These are phyloP conservation scores for Epinotia ramella DNA, from an alignment of 2,888 invertebrate species.

Conservation along the genomic window DNA sequence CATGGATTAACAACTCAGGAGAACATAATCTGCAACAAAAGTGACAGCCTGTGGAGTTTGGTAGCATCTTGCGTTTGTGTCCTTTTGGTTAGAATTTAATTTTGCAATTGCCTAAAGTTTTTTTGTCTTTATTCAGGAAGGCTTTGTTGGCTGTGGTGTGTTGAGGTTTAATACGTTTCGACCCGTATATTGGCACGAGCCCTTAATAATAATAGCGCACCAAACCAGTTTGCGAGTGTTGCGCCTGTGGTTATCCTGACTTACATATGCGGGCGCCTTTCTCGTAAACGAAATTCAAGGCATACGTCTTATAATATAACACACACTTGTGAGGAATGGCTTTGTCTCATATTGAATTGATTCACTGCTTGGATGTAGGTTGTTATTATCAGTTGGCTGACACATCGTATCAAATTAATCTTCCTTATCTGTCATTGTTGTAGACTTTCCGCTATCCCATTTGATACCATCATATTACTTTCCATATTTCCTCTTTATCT, in stretches of 20 bases:
- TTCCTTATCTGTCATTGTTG: slow-evolving; percentile 41
- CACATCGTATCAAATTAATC: slow-evolving; percentile 41
- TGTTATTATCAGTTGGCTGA: slow-evolving; percentile 32
- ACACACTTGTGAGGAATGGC: slow-evolving; percentile 49
- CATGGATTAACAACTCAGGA: slow-evolving; percentile 71
- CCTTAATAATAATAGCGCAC: slow-evolving; percentile 84
- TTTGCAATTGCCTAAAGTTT: slow-evolving; percentile 65
- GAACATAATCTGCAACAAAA: slow-evolving; percentile 65
- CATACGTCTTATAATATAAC: slow-evolving; percentile 56
- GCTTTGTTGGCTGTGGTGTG: slow-evolving; percentile 73
- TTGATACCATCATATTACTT: slow-evolving; percentile 20
- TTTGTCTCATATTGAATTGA: slow-evolving; percentile 50
- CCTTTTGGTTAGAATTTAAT: slow-evolving; percentile 78
- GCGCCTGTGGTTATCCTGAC: slow-evolving; percentile 79
- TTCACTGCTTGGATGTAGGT: slow-evolving; percentile 37
- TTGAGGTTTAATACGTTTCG: slow-evolving; percentile 66
- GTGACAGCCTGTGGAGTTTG: slow-evolving; percentile 71
- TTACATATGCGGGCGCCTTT: slow-evolving; percentile 78
- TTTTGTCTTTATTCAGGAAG: slow-evolving; percentile 60
- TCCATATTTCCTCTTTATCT: slow-evolving; percentile 51
- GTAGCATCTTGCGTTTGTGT: slow-evolving; percentile 73
- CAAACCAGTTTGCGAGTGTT: slow-evolving; percentile 83
- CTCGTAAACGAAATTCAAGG: slow-evolving; percentile 69
- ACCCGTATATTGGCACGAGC: slow-evolving; percentile 81
- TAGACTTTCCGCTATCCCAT: slow-evolving; percentile 36